Evolutionary conservation across 2,888 invertebrate species (phyloP).

Genomic region (Ormyrus labotus): DNA sequence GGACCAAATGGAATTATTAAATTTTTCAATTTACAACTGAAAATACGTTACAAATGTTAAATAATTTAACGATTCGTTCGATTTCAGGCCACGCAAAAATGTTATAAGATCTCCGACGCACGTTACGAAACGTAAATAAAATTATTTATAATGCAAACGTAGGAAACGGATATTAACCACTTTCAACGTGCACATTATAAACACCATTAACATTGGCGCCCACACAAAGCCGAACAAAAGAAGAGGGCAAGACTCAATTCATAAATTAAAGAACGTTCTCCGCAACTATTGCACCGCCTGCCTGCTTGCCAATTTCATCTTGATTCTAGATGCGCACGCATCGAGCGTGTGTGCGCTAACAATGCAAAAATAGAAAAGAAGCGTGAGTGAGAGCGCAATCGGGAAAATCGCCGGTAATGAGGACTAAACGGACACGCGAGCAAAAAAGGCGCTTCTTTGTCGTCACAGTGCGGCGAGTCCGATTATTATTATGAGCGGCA

Average conservation of each 20-base stretch:
- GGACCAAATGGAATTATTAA: too few relatives aligned
- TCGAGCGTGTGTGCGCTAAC: not conserved
- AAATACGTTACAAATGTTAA: too few relatives aligned
- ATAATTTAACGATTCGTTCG: too few relatives aligned
- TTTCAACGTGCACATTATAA: not conserved
- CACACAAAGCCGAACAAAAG: slow-evolving; percentile 19
- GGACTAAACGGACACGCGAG: slow-evolving; percentile 17
- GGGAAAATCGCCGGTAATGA: slow-evolving; percentile 36
- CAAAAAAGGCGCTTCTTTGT: slow-evolving; percentile 29
- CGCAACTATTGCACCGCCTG: not conserved
- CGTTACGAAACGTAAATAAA: not conserved
- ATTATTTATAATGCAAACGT: slow-evolving; percentile 8
- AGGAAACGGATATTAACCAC: slow-evolving; percentile 23
- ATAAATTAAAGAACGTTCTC: slow-evolving; percentile 35
- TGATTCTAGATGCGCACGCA: not conserved
- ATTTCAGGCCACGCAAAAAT: too few relatives aligned
- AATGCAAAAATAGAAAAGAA: slow-evolving; percentile 11
- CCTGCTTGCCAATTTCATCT: slow-evolving; percentile 29
- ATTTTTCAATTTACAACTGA: too few relatives aligned
- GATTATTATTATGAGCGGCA: not conserved
- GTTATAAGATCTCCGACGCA: too few relatives aligned
- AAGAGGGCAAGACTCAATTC: slow-evolving; percentile 11
- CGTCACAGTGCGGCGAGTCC: not conserved
- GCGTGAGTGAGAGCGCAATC: slow-evolving; percentile 13
- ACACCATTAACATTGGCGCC: not conserved